Percentiles rank a stretch among this genome's conserved stretches.
Evolutionary conservation across 2,888 invertebrate species (phyloP).

Genomic region (Philonicus albiceps): DNA sequence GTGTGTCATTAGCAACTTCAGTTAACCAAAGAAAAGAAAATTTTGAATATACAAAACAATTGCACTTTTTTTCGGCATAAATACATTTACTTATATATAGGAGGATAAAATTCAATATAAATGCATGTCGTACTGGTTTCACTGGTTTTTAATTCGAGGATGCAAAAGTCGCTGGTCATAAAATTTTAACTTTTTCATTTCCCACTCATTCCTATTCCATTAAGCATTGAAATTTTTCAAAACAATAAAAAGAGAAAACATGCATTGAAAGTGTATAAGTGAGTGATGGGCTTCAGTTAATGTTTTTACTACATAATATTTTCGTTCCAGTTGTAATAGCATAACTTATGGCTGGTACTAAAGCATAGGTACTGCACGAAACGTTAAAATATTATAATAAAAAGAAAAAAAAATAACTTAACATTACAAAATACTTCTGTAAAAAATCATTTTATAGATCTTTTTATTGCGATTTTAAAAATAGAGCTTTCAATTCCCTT

Average conservation of each 20-base stretch:
- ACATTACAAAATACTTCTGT: background rate
- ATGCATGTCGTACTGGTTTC: no score
- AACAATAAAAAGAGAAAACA: background rate
- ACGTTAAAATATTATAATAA: background rate
- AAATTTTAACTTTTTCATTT: background rate
- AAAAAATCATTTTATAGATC: background rate
- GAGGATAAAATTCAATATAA: no score
- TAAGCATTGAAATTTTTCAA: background rate
- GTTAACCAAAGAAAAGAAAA: background rate
- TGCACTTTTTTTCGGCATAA: background rate
- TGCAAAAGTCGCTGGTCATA: background rate
- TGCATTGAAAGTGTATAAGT: background rate
- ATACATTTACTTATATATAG: background rate
- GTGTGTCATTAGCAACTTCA: background rate
- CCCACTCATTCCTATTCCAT: background rate
- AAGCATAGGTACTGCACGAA: background rate
- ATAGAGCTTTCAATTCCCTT: background rate
- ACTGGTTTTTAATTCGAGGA: no score
- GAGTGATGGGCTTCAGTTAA: background rate
- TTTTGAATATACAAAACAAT: background rate
- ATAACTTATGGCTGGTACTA: background rate
- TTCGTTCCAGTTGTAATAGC: background rate
- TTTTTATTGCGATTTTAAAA: background rate
- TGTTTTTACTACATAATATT: background rate
- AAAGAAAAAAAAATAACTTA: background rate